Evolutionary conservation across 1,140 invertebrate genomes (phyloP).

Genomic region (Calephelis virginiensis): DNA sequence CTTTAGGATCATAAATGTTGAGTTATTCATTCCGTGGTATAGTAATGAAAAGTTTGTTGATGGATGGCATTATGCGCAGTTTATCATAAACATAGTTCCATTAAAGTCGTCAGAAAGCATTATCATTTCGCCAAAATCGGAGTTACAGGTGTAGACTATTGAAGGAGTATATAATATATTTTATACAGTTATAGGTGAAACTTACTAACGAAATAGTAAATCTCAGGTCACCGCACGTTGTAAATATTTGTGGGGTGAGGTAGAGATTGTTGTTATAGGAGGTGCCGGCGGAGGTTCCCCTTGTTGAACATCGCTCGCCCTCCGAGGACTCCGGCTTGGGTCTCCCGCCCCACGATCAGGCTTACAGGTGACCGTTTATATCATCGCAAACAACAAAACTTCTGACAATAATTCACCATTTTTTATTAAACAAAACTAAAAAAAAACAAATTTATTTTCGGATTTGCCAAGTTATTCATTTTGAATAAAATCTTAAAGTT

Average conservation of each 20-base stretch:
- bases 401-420: slow-evolving; percentile 7
- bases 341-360: slow-evolving; percentile 84
- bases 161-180: background rate
- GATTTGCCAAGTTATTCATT: background rate
- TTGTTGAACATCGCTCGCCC: slow-evolving; percentile 84
- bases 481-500: too few species aligned
- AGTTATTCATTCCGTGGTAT: background rate
- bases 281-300: slow-evolving; percentile 79
- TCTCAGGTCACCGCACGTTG: slow-evolving; percentile 18
- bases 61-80: slow-evolving; percentile 7
- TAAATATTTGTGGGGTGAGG: slow-evolving; percentile 48
- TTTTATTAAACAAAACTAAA: slow-evolving; percentile 3
- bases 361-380: slow-evolving; percentile 69
- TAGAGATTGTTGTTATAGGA: slow-evolving; percentile 77
- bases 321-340: slow-evolving; percentile 91
- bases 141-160: slow-evolving; percentile 1
- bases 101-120: slow-evolving; percentile 4
- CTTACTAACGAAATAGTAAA: slow-evolving; percentile 11
- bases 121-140: slow-evolving; percentile 4
- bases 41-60: background rate
- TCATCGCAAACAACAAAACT: slow-evolving; percentile 16
- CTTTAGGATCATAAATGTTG: slow-evolving; percentile 14
- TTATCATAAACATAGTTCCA: slow-evolving; percentile 9
- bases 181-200: slow-evolving; percentile 5
- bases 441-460: background rate